These are phyloP conservation scores for Zalophus californianus DNA, from an alignment of 2,797 vertebrate genomes.

Conservation along the genomic window DNA sequence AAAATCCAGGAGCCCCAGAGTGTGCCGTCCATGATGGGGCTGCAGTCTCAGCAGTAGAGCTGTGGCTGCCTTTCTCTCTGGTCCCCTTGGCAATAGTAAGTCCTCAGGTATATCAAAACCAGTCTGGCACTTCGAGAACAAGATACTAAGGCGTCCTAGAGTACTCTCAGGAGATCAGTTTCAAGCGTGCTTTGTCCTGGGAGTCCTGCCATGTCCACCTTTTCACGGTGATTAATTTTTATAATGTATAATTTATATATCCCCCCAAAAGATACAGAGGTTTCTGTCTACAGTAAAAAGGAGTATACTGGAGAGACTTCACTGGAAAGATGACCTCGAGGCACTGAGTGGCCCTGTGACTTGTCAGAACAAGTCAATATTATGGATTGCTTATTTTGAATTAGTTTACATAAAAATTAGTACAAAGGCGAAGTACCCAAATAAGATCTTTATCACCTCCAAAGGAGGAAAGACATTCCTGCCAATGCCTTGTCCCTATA, in stretches of 20 bases:
- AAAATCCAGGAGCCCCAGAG: not conserved
- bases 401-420: constrained; percentile 39
- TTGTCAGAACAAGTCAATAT: not conserved
- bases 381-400: constrained; percentile 12
- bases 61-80: constrained; percentile 9
- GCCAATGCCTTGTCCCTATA: not conserved
- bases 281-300: not conserved
- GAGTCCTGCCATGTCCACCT: not conserved
- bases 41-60: not conserved
- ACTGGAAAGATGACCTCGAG: not conserved
- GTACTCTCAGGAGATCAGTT: not conserved
- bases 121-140: not conserved
- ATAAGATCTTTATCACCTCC: not conserved
- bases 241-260: not conserved
- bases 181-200: not conserved
- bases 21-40: not conserved
- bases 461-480: not conserved
- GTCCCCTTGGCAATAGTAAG: not conserved
- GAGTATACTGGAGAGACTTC: not conserved
- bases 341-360: not conserved
- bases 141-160: not conserved
- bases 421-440: not conserved
- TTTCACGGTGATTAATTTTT: constrained; percentile 39
- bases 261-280: not conserved
- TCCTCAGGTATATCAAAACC: not conserved